Evolutionary conservation across 2,113 vertebrate species (phyloP).

Genomic region (Cavia aperea): DNA sequence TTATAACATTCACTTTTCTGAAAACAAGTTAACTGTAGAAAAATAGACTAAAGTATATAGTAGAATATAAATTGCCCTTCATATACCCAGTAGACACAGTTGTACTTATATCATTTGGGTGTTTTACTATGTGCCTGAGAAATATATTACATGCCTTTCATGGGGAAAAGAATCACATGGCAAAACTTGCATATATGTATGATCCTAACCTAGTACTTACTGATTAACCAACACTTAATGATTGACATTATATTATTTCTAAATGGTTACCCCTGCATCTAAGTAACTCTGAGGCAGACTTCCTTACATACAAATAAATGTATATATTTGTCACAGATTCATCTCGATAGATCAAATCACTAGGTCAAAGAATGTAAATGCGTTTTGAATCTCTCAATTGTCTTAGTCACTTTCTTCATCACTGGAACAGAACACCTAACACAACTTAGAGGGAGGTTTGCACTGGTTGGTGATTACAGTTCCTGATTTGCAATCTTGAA

Average conservation of each 20-base stretch:
- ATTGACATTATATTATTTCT: not conserved
- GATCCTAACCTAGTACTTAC: not conserved
- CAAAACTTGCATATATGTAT: not conserved
- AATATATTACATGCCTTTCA: not conserved
- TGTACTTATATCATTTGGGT: not conserved
- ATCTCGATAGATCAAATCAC: not conserved
- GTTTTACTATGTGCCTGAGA: not conserved
- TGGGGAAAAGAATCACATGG: not conserved
- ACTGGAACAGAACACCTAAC: not conserved
- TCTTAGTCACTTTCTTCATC: not conserved
- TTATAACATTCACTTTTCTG: not conserved
- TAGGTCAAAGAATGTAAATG: not conserved
- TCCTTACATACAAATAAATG: not conserved
- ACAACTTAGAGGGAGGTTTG: not conserved
- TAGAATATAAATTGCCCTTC: not conserved
- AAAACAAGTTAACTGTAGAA: conserved; percentile 7
- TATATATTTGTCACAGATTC: not conserved
- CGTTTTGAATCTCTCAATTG: not conserved
- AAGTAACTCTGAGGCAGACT: conserved; percentile 34
- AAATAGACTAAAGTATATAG: not conserved
- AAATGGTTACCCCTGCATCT: not conserved
- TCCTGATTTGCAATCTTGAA: not conserved
- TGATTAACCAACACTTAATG: not conserved
- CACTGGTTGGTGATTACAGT: not conserved
- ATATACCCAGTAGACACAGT: not conserved